Base-by-base conservation (phyloP, 2,113 vertebrate genomes). In the Solenodon paradoxus region DNA sequence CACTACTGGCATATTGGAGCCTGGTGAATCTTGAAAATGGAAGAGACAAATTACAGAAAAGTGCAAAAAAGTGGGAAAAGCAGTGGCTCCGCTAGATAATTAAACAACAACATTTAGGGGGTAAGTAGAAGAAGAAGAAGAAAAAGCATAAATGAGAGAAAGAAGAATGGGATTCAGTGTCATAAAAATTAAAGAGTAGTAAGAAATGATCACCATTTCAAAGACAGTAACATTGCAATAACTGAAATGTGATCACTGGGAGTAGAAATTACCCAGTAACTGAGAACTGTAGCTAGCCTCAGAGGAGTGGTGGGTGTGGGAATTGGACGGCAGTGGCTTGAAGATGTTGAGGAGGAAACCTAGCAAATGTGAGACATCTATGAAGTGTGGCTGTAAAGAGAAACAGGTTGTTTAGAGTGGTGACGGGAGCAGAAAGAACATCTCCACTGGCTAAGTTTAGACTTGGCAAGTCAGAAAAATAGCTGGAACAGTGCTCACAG, bases 251-350 rank as follows among this genome's bases (percentile, higher is more conserved):
- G 47, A 45, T 85, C 17, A 6, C 20, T 75, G 53, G 88, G 61
- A 88, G 66, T 24, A 88, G 77, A 66, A 92, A 95, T 96, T 81
- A 91, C 88, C 77, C 90, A 85, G 88, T 94, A 94, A 92, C 20
- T 77, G 59, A 90, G 45, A 77, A 72, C 64, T 88, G 7, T 17
- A 49, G 63, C 47, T 82, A 64, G 72, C 49, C 49, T 93, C 82
- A 16, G 75, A 82, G 61, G 63, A 84, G 12, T 19, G 22, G n/a
- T 35, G 28, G 3, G 9, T 40, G 9, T 79, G 55, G 68, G 45
- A 92, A 89, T 2, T 55, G 15, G 71, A 30, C 9, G 45, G 35
- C 7, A 77, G 47, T 53, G 16, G 42, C 40, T 15, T 71, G 30
- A 49, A 92, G 51, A 96, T 61, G 22, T 10, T 1, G 12, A 45